A percentile compares a stretch with the other conserved stretches of the same genome.
These are phyloP conservation scores for Nemurella pictetii DNA, from an alignment of 2,888 invertebrate genomes.

Conservation along the genomic window DNA sequence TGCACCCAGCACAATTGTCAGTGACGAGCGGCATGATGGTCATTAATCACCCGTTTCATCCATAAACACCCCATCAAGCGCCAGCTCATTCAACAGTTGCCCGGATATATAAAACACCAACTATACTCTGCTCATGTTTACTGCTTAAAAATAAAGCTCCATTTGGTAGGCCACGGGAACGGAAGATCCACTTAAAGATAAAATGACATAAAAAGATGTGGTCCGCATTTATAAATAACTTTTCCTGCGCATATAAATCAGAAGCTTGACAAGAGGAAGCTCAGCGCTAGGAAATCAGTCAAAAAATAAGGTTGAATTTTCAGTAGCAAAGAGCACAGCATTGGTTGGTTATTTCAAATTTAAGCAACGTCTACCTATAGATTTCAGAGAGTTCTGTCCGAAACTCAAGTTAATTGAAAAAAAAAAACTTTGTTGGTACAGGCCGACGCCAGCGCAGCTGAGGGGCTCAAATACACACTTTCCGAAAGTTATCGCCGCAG, in stretches of 20 bases:
- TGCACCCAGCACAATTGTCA: not conserved
- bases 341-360: no score
- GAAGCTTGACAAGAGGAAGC: slow-evolving; percentile 5
- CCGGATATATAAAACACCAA: slow-evolving; percentile 30
- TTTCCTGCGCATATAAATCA: slow-evolving; percentile 20
- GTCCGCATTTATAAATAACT: slow-evolving; percentile 23
- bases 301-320: no score
- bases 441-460: no score
- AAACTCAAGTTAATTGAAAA: no score
- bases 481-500: not conserved
- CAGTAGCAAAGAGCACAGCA: not conserved
- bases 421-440: no score
- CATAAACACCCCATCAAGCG: slow-evolving; percentile 16
- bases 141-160: not conserved
- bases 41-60: slow-evolving; percentile 11
- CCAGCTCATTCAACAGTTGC: slow-evolving; percentile 18
- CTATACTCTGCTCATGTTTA: slow-evolving; percentile 10
- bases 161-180: slow-evolving; percentile 6
- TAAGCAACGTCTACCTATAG: no score
- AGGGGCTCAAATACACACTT: not conserved
- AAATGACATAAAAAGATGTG: slow-evolving; percentile 6
- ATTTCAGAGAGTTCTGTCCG: no score
- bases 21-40: not conserved
- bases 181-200: slow-evolving; percentile 29
- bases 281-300: not conserved